A percentile compares a stretch with the other conserved stretches of the same genome.
phyloP scores from a whole-genome alignment of 2,797 vertebrate species.

The Tragelaphus oryx region DNA sequence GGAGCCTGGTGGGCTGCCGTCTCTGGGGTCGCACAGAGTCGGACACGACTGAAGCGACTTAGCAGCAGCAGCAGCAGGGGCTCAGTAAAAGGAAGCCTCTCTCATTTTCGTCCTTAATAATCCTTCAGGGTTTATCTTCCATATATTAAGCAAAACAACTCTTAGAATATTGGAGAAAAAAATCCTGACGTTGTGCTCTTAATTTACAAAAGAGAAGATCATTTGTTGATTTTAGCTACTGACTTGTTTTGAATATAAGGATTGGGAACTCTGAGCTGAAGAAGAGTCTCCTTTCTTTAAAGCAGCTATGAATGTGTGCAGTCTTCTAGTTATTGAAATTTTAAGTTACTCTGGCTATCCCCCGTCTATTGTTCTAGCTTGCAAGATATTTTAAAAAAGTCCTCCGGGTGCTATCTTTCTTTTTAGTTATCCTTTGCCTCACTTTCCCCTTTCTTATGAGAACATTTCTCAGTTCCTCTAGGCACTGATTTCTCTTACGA shows the following conservation, averaged over 20 bases:
- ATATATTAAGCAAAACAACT: neutral
- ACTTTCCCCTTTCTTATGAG: slow-evolving; percentile 16
- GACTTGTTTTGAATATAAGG: neutral
- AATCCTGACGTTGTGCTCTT: neutral
- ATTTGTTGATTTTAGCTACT: neutral
- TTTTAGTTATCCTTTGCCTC: neutral
- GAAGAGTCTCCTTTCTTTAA: neutral
- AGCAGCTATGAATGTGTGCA: neutral
- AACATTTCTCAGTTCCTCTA: slow-evolving; percentile 2
- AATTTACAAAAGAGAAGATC: neutral
- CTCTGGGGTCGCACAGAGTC: too few species aligned
- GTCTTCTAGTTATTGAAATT: neutral
- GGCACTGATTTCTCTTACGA: slow-evolving; percentile 6
- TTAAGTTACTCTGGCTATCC: neutral
- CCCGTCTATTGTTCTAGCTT: neutral
- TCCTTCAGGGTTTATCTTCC: neutral
- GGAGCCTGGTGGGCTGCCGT: too few species aligned
- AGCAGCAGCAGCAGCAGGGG: neutral
- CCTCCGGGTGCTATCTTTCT: neutral
- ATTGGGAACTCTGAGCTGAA: neutral
- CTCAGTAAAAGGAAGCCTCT: neutral
- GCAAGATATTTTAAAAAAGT: neutral
- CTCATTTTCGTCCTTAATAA: neutral
- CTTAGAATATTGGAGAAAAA: neutral
- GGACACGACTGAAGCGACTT: too few species aligned